Base-by-base conservation (phyloP, 2,113 vertebrate genomes). In the Epinephelus lanceolatus region DNA sequence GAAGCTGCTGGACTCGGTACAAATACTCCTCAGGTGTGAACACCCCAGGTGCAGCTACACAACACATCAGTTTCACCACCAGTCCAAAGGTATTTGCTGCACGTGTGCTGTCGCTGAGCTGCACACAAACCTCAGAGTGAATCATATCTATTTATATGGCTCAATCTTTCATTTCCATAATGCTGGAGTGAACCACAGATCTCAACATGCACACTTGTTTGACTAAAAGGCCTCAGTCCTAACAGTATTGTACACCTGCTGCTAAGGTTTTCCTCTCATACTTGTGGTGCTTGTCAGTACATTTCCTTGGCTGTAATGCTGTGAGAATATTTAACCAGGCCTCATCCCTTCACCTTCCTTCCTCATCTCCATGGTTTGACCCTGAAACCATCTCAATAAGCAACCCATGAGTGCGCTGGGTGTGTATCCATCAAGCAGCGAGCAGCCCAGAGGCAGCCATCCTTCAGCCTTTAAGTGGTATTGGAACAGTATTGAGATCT, bases 401-500 rank as follows among this genome's bases (percentile, higher is more conserved):
- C 49, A 82, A 37, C 76, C 37, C 21, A 60, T 78, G 17, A 30
- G 53, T 68, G 70, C 12, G 71, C 61, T 62, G 57, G 59, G 40
- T 74, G 80, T 81, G 65, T 68, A 86, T 87, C 71, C 79, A 69
- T 88, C 76, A 69, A 62, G 62, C 77, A 75, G 56, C 18, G 12
- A 76, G 73, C 76, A 84, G 71, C 82, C 86, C 84, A 74, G 71
- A 87, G 86, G 86, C 76, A 69, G 76, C 77, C 79, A 73, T 89
- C 82, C 81, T 78, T 86, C 84, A 87, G 84, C 73, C 71, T 76
- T 57, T 71, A 71, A 89, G 81, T 81, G 77, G 78, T 90, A 85
- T 88, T 91, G 91, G 87, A 90, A 89, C 62, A 87, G 76, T 86
- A 93, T 80, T 88, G 88, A 88, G 88, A 92, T 91, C 83, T 92